A percentile compares a stretch with the other conserved stretches of the same genome.
phyloP scores from a whole-genome alignment of 2,113 vertebrate species.

The Grammomys dolichurus region DNA sequence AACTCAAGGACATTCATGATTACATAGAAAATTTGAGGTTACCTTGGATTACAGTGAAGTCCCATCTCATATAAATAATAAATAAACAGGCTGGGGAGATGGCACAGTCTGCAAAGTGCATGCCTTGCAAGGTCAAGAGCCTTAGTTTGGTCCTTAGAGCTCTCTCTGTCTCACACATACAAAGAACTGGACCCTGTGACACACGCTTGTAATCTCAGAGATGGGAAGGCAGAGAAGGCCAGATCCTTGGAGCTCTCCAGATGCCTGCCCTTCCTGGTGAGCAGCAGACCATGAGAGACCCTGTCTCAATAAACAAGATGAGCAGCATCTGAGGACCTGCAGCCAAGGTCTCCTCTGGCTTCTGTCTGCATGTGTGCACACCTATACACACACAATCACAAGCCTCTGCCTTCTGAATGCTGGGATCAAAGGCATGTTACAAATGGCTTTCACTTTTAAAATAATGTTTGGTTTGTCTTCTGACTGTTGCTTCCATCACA shows the following conservation, averaged over 20 bases:
- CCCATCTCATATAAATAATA: not conserved
- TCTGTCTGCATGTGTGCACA: too few relatives aligned
- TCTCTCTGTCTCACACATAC: not conserved
- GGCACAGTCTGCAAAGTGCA: not conserved
- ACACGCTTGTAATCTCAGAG: not conserved
- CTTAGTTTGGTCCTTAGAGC: not conserved
- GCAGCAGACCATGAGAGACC: not conserved
- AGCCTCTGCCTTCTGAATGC: not conserved
- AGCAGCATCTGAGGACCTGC: not conserved
- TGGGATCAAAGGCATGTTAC: not conserved
- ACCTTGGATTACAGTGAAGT: not conserved
- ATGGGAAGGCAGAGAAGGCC: not conserved
- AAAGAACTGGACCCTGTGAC: too few relatives aligned
- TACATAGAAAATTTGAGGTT: not conserved
- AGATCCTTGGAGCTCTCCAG: not conserved
- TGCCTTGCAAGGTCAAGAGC: not conserved
- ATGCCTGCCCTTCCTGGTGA: not conserved
- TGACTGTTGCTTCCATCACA: constrained; percentile 82
- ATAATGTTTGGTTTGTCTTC: not conserved
- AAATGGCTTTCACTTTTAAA: not conserved
- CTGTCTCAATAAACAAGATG: not conserved
- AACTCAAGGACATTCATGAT: not conserved
- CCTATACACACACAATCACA: not conserved
- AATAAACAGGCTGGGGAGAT: not conserved
- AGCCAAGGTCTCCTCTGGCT: not conserved